Percentiles rank a stretch among this genome's conserved stretches.
These are phyloP conservation scores for Gymnobelideus leadbeateri DNA, from an alignment of 2,113 vertebrate species.

Conservation along the genomic window DNA sequence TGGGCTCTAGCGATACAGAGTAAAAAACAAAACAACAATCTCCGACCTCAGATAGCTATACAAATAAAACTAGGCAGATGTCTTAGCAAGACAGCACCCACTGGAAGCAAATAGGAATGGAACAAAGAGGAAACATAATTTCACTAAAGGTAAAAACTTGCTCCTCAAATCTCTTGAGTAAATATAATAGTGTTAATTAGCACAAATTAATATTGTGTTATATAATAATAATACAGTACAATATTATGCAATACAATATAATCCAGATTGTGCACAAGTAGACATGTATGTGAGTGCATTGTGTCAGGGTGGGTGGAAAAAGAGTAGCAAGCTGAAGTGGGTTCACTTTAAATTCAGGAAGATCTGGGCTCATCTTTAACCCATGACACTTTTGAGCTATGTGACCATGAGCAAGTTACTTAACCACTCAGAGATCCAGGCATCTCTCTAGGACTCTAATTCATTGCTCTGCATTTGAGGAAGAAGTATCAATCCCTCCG, in stretches of 20 bases:
- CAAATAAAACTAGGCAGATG: background rate
- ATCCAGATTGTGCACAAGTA: background rate
- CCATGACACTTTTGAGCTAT: background rate
- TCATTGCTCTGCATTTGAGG: background rate
- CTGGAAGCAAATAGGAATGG: background rate
- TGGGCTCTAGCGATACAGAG: background rate
- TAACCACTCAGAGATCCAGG: background rate
- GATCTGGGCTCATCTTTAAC: background rate
- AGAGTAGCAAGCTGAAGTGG: background rate
- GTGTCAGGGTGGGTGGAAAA: background rate
- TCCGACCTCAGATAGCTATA: background rate
- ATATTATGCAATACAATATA: background rate
- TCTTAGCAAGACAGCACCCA: background rate
- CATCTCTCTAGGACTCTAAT: background rate
- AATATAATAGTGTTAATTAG: too few species aligned
- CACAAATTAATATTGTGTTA: too few species aligned
- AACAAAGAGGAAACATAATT: background rate
- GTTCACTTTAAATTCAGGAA: background rate
- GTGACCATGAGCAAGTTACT: background rate
- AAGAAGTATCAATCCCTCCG: background rate
- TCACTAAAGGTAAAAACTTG: background rate
- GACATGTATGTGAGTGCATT: background rate
- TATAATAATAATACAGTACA: too few species aligned
- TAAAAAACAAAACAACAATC: background rate
- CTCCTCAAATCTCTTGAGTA: background rate